phyloP scores from a whole-genome alignment of 2,888 invertebrate species.

The Erebia palarica region DNA sequence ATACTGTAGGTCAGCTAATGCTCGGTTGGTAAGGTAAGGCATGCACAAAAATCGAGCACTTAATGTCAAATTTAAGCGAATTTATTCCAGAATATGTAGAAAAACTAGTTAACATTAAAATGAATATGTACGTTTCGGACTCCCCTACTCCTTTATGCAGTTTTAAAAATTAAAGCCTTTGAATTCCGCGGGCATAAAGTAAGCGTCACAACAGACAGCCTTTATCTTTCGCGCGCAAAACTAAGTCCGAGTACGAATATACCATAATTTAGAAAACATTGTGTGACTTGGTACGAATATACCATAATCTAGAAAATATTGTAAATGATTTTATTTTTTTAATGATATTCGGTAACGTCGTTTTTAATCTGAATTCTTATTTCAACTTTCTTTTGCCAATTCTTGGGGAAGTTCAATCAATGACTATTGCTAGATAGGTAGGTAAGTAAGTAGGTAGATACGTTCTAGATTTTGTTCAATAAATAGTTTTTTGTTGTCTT shows the following conservation, averaged over 20 bases:
- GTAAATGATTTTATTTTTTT: not conserved
- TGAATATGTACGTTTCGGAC: constrained; percentile 13
- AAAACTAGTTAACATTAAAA: constrained; percentile 15
- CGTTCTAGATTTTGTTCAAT: too few species aligned
- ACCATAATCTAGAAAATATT: constrained; percentile 2
- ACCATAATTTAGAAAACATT: constrained; percentile 5
- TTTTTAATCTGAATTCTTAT: not conserved
- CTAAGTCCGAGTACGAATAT: constrained; percentile 21
- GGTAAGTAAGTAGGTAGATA: too few species aligned
- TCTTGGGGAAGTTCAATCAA: not conserved
- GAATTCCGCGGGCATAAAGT: constrained; percentile 24
- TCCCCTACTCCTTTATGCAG: constrained; percentile 10
- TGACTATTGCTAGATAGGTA: not conserved
- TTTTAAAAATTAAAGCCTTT: constrained; percentile 30
- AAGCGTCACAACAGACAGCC: constrained; percentile 27
- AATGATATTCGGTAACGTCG: not conserved
- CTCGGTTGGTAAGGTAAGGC: not conserved
- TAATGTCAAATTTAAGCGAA: not conserved
- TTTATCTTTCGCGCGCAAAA: constrained; percentile 35
- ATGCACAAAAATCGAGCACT: not conserved
- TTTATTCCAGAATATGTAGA: not conserved
- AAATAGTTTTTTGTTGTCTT: too few species aligned
- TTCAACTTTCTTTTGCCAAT: not conserved
- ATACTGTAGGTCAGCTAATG: not conserved
- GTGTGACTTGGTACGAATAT: not conserved